Percentiles rank a stretch among this genome's conserved stretches.
Evolutionary conservation across 92 coral and sea anemone species (phyloP).

Genomic region (Porites rus): DNA sequence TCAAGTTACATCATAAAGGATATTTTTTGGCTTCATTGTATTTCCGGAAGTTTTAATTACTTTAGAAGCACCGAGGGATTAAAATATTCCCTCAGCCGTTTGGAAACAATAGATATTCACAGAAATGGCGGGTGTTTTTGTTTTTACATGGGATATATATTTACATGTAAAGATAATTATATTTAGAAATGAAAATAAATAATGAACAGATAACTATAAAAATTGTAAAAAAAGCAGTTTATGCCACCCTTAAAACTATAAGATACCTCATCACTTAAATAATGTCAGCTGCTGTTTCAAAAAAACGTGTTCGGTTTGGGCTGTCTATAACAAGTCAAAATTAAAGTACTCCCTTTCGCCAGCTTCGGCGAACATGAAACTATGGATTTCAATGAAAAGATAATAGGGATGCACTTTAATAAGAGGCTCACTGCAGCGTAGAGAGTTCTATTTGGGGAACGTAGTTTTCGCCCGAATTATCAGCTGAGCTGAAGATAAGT

Average conservation of each 20-base stretch:
- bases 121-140: neutral
- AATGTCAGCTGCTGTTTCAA: neutral
- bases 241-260: neutral
- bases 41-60: neutral
- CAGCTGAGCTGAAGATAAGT: no score
- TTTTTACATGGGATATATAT: neutral
- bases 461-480: no score
- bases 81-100: neutral
- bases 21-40: neutral
- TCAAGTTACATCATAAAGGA: neutral
- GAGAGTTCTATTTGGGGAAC: no score
- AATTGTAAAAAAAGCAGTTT: neutral
- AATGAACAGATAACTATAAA: neutral
- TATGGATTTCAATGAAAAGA: neutral
- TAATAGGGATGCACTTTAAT: no score
- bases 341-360: neutral
- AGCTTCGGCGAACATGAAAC: no score
- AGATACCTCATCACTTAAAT: neutral
- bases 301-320: neutral
- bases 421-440: no score
- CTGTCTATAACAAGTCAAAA: no score
- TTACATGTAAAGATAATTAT: neutral
- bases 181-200: slow-evolving; percentile 9
- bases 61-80: neutral
- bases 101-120: neutral